Base-by-base conservation (phyloP, 2,797 vertebrate genomes). In the Urosaurus nigricauda region DNA sequence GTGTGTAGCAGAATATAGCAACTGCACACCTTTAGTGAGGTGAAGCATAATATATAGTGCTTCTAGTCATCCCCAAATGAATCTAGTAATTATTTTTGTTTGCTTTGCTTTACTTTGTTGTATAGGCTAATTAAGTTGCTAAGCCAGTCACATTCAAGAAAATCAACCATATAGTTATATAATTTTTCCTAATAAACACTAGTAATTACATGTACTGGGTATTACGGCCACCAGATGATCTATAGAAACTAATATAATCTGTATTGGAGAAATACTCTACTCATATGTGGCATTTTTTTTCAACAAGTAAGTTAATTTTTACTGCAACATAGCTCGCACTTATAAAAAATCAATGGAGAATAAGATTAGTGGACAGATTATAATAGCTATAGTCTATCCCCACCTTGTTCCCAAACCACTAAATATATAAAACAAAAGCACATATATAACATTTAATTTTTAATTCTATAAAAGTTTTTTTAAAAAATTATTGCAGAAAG, bases 181-280 rank as follows among this genome's bases (percentile, higher is more conserved):
- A 97, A 96, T 95, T 97, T 96, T 95, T 92, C 47, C 56, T 96
- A 96, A 96, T 96, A 97, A 97, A 96, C 92, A 95, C 89, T 94
- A 96, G 94, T 94, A 95, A 94, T 97, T 96, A 96, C 89, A 93
- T 91, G 94, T 95, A 96, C 94, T 93, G 89, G 89, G 93, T 96
- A 96, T 87, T 95, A 94, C 95, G 94, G 92, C 94, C 96, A 90
- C 96, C 97, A 97, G 97, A 97, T 97, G 97, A 95, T 96, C 91
- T 95, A 93, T 93, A 95, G 92, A 92, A 96, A 96, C 97, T 97
- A 96, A 95, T 96, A 95, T 96, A 43, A 94, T 94, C 96, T 96
- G 96, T 94, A 97, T 96, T 93, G 51, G 94, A 96, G 93, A 96
- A 96, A 92, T 90, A 96, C 95, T 85, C 86, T 94, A 96, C 94